Conservation (phyloP, 2,797 vertebrate species). For the Sorex maritimensis region DNA sequence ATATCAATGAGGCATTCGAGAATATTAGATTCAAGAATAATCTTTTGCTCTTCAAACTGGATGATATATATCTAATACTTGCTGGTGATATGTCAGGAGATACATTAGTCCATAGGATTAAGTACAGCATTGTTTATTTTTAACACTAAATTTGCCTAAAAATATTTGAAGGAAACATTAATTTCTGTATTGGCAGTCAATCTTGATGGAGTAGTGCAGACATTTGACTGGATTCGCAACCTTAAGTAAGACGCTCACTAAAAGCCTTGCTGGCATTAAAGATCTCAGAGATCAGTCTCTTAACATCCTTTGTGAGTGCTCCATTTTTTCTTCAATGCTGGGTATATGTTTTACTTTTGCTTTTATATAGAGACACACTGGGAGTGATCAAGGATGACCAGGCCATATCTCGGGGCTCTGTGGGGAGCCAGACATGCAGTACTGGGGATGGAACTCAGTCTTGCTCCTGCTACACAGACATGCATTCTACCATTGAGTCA, state of each 20-base stretch:
- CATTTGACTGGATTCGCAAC: conserved; percentile 13
- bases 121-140: background rate
- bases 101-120: background rate
- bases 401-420: too few relatives aligned
- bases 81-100: background rate
- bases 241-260: background rate
- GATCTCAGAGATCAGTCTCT: background rate
- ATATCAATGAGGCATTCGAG: background rate
- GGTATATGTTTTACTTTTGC: background rate
- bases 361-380: too few relatives aligned
- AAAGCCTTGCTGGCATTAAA: background rate
- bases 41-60: background rate
- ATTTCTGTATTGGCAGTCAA: background rate
- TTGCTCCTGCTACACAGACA: too few relatives aligned
- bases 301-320: background rate
- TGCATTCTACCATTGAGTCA: too few relatives aligned
- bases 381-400: too few relatives aligned
- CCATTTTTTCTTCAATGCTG: background rate
- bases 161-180: background rate
- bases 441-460: too few relatives aligned
- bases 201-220: background rate
- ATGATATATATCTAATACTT: background rate
- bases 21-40: conserved; percentile 14
- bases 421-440: too few relatives aligned
- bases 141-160: conserved; percentile 3